A percentile compares a stretch with the other conserved stretches of the same genome.
Evolutionary conservation across 1,140 invertebrate genomes (phyloP).

Genomic region (Potamilus streckersoni): DNA sequence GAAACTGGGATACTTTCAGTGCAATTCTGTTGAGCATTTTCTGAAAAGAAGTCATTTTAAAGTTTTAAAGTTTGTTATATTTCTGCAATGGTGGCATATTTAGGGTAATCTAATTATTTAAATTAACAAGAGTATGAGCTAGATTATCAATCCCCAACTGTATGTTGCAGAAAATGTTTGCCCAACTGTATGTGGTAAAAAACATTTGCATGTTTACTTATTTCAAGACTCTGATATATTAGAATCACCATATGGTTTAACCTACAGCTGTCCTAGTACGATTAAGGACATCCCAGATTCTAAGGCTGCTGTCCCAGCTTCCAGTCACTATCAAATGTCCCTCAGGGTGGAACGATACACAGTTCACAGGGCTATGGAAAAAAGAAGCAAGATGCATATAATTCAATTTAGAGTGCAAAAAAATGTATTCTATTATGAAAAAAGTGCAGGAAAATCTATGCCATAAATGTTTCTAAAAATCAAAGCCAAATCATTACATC

Average conservation of each 20-base stretch:
- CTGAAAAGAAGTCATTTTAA: too few species aligned
- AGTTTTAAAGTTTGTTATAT: too few species aligned
- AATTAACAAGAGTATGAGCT: too few species aligned
- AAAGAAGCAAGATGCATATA: conserved; percentile 8
- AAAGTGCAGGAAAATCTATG: too few species aligned
- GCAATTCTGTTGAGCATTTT: too few species aligned
- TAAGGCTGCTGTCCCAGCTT: conserved; percentile 65
- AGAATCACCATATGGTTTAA: neutral
- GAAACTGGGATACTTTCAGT: too few species aligned
- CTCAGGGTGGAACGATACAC: conserved; percentile 67
- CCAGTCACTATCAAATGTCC: conserved; percentile 62
- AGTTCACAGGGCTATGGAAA: conserved; percentile 64
- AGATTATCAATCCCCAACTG: neutral
- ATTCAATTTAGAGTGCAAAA: too few species aligned
- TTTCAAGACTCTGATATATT: neutral
- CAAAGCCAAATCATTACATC: too few species aligned
- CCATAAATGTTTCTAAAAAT: too few species aligned
- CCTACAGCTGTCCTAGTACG: conserved; percentile 58
- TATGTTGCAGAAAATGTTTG: neutral
- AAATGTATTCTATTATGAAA: too few species aligned
- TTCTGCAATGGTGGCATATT: too few species aligned
- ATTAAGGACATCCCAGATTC: conserved; percentile 66
- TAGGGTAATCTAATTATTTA: too few species aligned
- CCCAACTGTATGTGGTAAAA: neutral
- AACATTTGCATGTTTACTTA: neutral